Evolutionary conservation across 1,140 invertebrate species (phyloP).

Genomic region (Laupala kohalensis): DNA sequence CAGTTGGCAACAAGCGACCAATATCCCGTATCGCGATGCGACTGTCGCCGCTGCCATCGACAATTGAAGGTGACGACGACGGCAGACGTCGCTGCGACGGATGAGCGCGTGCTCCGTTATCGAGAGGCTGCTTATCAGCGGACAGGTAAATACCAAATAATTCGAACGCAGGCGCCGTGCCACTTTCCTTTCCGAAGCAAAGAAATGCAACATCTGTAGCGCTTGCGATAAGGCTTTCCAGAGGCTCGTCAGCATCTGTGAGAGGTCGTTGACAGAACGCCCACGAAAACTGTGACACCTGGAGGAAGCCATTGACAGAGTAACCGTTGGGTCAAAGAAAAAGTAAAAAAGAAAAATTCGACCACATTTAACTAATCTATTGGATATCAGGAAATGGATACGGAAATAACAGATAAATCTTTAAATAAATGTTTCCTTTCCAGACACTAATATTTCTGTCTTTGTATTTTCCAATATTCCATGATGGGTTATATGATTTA

Average conservation of each 20-base stretch:
- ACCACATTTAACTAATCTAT: no score
- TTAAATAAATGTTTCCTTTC: no score
- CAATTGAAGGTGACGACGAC: not conserved
- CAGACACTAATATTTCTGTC: no score
- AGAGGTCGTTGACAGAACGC: not conserved
- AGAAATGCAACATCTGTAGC: not conserved
- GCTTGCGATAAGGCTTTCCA: not conserved
- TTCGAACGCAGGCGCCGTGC: not conserved
- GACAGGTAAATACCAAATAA: not conserved
- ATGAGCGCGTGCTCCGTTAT: no score
- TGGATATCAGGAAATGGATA: no score
- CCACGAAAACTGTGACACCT: not conserved
- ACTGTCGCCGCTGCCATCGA: not conserved
- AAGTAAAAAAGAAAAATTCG: no score
- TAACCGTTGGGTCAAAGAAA: not conserved
- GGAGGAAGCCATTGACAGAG: not conserved
- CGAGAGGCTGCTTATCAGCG: not conserved
- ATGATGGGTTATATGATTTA: no score
- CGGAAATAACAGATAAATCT: no score
- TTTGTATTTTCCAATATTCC: no score
- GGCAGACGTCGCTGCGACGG: no score
- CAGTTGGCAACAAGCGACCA: not conserved
- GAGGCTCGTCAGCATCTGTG: not conserved
- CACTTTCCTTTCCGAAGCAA: not conserved
- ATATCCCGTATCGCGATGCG: not conserved